Evolutionary conservation across 2,888 invertebrate genomes (phyloP).

Genomic region (Apamea sordens): DNA sequence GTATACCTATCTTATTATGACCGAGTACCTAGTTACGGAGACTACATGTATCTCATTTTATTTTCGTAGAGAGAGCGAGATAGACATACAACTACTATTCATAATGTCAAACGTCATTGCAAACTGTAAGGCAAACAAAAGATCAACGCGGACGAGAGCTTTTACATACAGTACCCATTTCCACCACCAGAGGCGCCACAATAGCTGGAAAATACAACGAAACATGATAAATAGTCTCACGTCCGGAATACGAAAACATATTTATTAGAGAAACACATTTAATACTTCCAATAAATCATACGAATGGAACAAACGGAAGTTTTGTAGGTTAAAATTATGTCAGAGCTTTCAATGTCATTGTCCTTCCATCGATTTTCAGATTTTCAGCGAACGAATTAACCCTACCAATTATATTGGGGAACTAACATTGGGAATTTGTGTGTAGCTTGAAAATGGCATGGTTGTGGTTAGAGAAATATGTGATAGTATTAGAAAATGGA

Average conservation of each 20-base stretch:
- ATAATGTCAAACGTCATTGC: constrained; percentile 70
- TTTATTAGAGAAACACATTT: constrained; percentile 63
- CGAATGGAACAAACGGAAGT: constrained; percentile 39
- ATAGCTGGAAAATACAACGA: constrained; percentile 50
- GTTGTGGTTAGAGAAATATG: constrained; percentile 51
- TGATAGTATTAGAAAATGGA: constrained; percentile 63
- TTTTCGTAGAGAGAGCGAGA: constrained; percentile 63
- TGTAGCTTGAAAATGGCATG: constrained; percentile 40
- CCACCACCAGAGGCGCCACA: constrained; percentile 72
- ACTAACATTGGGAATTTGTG: constrained; percentile 16
- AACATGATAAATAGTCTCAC: constrained; percentile 63
- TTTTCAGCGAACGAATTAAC: constrained; percentile 15
- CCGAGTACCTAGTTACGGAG: constrained; percentile 48
- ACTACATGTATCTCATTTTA: constrained; percentile 63
- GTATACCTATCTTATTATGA: constrained; percentile 45
- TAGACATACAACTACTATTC: constrained; percentile 61
- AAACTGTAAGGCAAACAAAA: constrained; percentile 67
- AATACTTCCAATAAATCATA: constrained; percentile 61
- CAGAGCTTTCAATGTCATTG: constrained; percentile 50
- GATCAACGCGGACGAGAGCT: constrained; percentile 65
- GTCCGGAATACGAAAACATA: constrained; percentile 59
- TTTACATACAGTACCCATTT: constrained; percentile 68
- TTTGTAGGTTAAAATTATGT: constrained; percentile 47
- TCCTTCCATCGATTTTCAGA: constrained; percentile 41
- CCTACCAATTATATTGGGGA: constrained; percentile 7